A percentile compares a stretch with the other conserved stretches of the same genome.
Conservation (phyloP, 2,113 vertebrate genomes). For the Rhynchopsitta pachyrhyncha region DNA sequence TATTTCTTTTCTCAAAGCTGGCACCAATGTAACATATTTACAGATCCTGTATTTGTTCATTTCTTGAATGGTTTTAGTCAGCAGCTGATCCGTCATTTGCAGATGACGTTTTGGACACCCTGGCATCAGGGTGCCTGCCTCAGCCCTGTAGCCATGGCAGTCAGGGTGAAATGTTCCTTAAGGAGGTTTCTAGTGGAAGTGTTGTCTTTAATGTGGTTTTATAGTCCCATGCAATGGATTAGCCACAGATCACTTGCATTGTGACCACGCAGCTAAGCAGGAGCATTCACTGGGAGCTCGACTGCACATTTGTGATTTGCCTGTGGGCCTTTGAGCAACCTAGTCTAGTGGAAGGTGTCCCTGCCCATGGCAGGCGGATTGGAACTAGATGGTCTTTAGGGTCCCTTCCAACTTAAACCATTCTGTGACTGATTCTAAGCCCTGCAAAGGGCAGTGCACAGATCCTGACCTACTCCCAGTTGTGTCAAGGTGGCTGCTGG, state of each 20-base stretch:
- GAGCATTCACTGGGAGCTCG: not conserved
- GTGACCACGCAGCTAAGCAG: not conserved
- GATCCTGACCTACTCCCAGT: fast-evolving
- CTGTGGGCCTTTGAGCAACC: not conserved
- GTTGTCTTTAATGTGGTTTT: not conserved
- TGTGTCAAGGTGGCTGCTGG: fast-evolving
- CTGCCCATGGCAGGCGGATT: not conserved
- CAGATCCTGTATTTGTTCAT: fast-evolving
- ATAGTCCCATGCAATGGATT: fast-evolving
- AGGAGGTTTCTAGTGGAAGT: not conserved
- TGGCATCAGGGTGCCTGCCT: not conserved
- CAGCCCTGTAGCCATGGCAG: fast-evolving
- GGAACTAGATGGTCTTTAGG: not conserved
- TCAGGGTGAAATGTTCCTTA: fast-evolving
- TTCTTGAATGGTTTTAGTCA: fast-evolving
- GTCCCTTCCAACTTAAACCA: not conserved
- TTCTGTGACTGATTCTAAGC: not conserved
- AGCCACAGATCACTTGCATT: fast-evolving
- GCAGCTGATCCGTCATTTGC: fast-evolving
- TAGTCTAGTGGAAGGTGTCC: not conserved
- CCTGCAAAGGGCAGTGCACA: fast-evolving
- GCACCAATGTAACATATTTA: fast-evolving
- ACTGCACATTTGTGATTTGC: fast-evolving
- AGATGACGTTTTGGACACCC: fast-evolving
- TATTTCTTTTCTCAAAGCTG: not conserved